Conservation (phyloP, 1,140 invertebrate species). For the Parapsyche elsis region DNA sequence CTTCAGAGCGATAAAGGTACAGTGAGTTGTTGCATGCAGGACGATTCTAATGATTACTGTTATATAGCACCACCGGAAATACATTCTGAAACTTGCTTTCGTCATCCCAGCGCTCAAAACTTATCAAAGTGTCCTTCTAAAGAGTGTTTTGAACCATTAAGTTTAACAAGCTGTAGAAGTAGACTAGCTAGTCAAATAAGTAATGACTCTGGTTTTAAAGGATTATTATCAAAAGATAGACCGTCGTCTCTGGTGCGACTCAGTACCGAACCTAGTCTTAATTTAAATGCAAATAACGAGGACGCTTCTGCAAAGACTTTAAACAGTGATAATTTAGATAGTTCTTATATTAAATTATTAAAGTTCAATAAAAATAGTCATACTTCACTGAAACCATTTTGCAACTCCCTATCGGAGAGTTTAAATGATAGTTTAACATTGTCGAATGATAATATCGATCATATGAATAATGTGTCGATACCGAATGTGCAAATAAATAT, state of each 20-base stretch:
- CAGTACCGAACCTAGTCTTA: constrained; percentile 59
- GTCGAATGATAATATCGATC: constrained; percentile 42
- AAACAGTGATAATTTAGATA: neutral
- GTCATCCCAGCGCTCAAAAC: constrained; percentile 61
- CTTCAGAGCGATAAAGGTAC: constrained; percentile 82
- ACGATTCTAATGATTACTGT: constrained; percentile 61
- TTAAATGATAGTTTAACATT: constrained; percentile 31
- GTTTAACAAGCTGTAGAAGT: constrained; percentile 36
- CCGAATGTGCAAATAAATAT: constrained; percentile 68
- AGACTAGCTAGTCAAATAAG: constrained; percentile 51
- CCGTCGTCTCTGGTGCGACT: constrained; percentile 53
- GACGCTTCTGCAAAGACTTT: neutral
- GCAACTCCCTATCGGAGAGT: constrained; percentile 7
- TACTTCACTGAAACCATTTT: neutral
- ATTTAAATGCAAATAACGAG: neutral
- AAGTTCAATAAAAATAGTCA: neutral
- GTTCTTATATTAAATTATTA: neutral
- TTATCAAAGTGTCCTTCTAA: constrained; percentile 59
- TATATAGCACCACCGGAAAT: constrained; percentile 63
- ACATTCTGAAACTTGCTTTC: constrained; percentile 67
- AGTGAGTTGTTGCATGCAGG: constrained; percentile 73
- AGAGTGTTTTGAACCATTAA: constrained; percentile 53
- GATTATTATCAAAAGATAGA: constrained; percentile 38
- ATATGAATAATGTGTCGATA: constrained; percentile 57
- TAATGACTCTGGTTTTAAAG: constrained; percentile 50